These are phyloP conservation scores for honey bee (Apis mellifera) DNA, from an alignment of 1,140 invertebrate species.

Conservation along the genomic window DNA sequence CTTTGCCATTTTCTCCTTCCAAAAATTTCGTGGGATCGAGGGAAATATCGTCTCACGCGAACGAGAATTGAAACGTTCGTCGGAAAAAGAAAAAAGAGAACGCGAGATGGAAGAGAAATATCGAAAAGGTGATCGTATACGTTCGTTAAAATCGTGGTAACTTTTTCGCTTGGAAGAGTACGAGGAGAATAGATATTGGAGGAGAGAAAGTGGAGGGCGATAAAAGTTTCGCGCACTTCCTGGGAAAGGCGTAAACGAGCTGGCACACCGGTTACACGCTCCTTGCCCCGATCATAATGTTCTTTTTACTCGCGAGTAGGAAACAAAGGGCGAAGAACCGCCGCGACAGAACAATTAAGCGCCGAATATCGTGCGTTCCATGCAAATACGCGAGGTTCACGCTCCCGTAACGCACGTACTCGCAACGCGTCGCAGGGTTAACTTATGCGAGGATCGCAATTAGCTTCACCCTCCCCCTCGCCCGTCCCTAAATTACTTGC, in stretches of 20 bases:
- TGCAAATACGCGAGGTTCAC: slow-evolving; percentile 46
- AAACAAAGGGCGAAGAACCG: slow-evolving; percentile 32
- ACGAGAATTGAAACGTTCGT: too few relatives aligned
- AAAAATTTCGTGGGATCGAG: too few relatives aligned
- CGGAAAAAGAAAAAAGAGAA: too few relatives aligned
- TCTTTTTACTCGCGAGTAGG: slow-evolving; percentile 5
- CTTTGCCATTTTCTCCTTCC: neutral
- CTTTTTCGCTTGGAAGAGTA: neutral
- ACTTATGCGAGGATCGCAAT: slow-evolving; percentile 59
- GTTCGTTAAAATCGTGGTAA: neutral
- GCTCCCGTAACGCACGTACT: slow-evolving; percentile 53
- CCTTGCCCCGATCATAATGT: slow-evolving; percentile 15
- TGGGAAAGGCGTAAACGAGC: slow-evolving; percentile 8
- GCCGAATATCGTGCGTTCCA: slow-evolving; percentile 38
- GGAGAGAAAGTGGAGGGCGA: slow-evolving; percentile 4
- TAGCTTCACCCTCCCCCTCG: slow-evolving; percentile 53
- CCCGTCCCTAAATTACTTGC: slow-evolving; percentile 55
- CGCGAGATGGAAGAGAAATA: too few relatives aligned
- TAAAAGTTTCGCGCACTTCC: slow-evolving; percentile 18
- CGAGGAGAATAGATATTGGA: neutral
- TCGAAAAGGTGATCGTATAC: too few relatives aligned
- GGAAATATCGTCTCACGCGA: too few relatives aligned
- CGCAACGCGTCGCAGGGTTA: slow-evolving; percentile 37
- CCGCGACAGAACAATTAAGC: slow-evolving; percentile 35
- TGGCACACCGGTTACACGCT: slow-evolving; percentile 39